phyloP scores from a whole-genome alignment of 2,113 vertebrate genomes.

The Podarcis muralis region DNA sequence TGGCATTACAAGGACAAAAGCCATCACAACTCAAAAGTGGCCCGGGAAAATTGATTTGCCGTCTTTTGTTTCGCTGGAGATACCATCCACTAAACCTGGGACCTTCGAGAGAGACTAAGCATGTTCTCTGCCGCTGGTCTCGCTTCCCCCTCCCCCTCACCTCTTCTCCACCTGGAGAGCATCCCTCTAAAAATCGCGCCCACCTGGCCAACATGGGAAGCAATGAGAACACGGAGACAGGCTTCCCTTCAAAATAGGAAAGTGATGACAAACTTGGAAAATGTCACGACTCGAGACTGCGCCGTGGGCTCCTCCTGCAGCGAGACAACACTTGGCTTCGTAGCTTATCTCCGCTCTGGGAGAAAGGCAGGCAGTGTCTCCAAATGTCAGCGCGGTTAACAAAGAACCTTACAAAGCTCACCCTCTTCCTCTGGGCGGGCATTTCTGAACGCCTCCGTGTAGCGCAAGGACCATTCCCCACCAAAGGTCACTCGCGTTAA shows the following conservation, averaged over 20 bases:
- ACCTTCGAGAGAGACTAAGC: not conserved
- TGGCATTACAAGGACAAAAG: not conserved
- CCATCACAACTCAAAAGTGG: not conserved
- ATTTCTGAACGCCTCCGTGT: conserved; percentile 12
- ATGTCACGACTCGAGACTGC: conserved; percentile 48
- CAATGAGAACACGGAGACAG: conserved; percentile 31
- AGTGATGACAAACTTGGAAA: conserved; percentile 68
- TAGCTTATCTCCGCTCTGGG: conserved; percentile 59
- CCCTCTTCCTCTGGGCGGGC: conserved; percentile 39
- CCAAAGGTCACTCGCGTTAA: conserved; percentile 53
- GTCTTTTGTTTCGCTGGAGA: not conserved
- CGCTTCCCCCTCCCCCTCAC: not conserved
- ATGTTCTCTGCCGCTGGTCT: not conserved
- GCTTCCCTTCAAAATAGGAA: conserved; percentile 52
- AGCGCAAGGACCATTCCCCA: not conserved
- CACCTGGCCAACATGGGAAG: conserved; percentile 44
- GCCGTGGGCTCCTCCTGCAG: not conserved
- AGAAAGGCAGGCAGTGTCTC: conserved; percentile 12
- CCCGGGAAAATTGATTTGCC: not conserved
- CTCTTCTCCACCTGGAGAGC: not conserved
- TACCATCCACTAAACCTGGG: not conserved
- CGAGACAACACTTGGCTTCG: conserved; percentile 54
- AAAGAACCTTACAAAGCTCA: conserved; percentile 18
- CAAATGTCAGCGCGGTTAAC: conserved; percentile 65
- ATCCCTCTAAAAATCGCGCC: not conserved